Conservation (phyloP, 2,797 vertebrate genomes). For the Perodicticus potto region DNA sequence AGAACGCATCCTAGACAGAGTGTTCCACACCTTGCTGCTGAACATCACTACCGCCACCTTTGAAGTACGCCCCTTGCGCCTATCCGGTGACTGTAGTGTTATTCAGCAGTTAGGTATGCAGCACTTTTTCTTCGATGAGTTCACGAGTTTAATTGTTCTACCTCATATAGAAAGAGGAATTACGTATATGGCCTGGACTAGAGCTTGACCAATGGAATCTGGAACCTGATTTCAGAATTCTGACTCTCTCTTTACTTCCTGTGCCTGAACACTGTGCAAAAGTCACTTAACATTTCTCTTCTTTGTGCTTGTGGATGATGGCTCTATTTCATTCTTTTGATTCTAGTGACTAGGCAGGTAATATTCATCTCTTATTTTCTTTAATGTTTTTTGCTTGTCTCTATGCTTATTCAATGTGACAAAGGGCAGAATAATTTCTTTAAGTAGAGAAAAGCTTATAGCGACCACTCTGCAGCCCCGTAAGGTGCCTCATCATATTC, state of each 20-base stretch:
- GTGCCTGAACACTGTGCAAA: neutral
- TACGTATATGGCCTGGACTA: neutral
- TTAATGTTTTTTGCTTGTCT: neutral
- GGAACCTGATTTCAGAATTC: neutral
- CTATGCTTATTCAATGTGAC: neutral
- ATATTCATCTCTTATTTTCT: neutral
- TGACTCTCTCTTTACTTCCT: neutral
- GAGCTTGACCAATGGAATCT: neutral
- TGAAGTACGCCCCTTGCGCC: too few relatives aligned
- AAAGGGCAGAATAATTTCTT: neutral
- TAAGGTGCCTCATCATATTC: too few relatives aligned
- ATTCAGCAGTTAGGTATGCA: too few relatives aligned
- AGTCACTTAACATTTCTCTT: neutral
- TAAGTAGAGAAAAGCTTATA: neutral
- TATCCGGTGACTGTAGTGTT: too few relatives aligned
- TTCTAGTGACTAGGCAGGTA: neutral
- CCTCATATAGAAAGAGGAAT: neutral
- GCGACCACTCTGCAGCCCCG: neutral
- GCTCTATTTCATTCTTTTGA: neutral
- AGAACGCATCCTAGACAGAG: too few relatives aligned
- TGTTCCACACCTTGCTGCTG: too few relatives aligned
- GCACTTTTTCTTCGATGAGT: too few relatives aligned
- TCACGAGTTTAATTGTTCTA: too few relatives aligned
- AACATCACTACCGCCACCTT: too few relatives aligned
- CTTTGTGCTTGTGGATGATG: neutral